Base-by-base conservation (phyloP, 2,113 vertebrate genomes). In the Hyaena hyaena region DNA sequence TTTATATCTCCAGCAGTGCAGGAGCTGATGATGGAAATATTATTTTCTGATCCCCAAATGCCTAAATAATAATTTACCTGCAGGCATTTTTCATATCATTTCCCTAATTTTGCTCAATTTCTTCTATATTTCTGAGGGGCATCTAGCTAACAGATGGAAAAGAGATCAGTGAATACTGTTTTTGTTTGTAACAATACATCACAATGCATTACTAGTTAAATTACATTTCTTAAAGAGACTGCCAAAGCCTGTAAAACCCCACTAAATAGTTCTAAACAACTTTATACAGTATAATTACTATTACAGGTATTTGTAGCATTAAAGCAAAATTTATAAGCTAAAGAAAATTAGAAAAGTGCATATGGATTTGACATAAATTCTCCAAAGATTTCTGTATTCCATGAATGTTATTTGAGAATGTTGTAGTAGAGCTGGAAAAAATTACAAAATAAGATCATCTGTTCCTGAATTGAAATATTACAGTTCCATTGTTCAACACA, bases 381-480 rank as follows among this genome's bases (percentile, higher is more conserved):
- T 90, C n/a, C 35, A 82, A 84, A 92, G 48, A 63, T 83, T 95
- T 86, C 35, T 93, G 1, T 61, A 90, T 84, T 82, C 33, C 7
- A 65, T 91, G 31, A 80, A 77, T 4, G 6, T 73, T 90, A 93
- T 28, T 87, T 95, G 94, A 97, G 55, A 95, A 93, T 96, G 8
- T 50, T 87, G 86, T 17, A 63, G 61, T 53, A 90, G 7, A 69
- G 50, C 45, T 35, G 79, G 19, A 86, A 96, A 94, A 90, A 84
- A 80, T 93, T 66, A 93, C 31, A 92, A 95, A 61, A 87, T 26
- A 95, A 58, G 43, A 95, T 90, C 16, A 88, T 88, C 79, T 95
- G 43, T 96, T 97, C 53, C 88, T 83, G n/a, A 98, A 80, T 21
- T 93, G 35, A 97, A 92, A 85, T 92, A 83, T 93, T 87, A 90